phyloP scores from a whole-genome alignment of 2,797 vertebrate genomes.

The Pangasius macronema region DNA sequence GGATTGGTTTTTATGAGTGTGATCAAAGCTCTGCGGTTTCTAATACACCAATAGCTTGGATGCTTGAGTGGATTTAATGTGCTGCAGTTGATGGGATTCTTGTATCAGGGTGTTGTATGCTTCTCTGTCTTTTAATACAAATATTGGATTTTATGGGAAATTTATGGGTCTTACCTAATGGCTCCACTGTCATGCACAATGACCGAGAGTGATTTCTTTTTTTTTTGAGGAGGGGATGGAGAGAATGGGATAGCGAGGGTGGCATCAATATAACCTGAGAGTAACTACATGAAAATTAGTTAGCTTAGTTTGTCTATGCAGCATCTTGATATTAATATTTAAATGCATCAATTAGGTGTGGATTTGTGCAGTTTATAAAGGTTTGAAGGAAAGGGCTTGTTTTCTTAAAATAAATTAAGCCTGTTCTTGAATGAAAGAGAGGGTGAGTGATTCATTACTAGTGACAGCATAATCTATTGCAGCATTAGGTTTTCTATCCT shows the following conservation, averaged over 20 bases:
- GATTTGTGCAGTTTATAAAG: background rate
- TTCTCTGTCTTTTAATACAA: slow-evolving; percentile 20
- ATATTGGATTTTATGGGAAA: slow-evolving; percentile 32
- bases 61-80: slow-evolving; percentile 44
- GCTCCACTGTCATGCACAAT: slow-evolving; percentile 36
- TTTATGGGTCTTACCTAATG: slow-evolving; percentile 39
- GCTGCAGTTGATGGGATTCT: slow-evolving; percentile 14
- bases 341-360: background rate
- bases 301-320: background rate
- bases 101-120: slow-evolving; percentile 1
- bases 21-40: slow-evolving; percentile 25
- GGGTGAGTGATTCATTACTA: background rate
- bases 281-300: slow-evolving; percentile 32
- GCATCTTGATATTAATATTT: background rate
- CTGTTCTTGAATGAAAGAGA: background rate
- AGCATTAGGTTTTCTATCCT: background rate
- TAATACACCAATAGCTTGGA: slow-evolving; percentile 12
- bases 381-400: background rate
- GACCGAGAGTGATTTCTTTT: slow-evolving; percentile 19
- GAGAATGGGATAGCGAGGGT: slow-evolving; percentile 44
- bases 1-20: slow-evolving; percentile 40
- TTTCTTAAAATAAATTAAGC: background rate
- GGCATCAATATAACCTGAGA: slow-evolving; percentile 37
- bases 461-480: background rate
- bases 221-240: slow-evolving; percentile 42